A percentile compares a stretch with the other conserved stretches of the same genome.
phyloP scores from a whole-genome alignment of 2,797 vertebrate species.

The Cyprinella venusta region DNA sequence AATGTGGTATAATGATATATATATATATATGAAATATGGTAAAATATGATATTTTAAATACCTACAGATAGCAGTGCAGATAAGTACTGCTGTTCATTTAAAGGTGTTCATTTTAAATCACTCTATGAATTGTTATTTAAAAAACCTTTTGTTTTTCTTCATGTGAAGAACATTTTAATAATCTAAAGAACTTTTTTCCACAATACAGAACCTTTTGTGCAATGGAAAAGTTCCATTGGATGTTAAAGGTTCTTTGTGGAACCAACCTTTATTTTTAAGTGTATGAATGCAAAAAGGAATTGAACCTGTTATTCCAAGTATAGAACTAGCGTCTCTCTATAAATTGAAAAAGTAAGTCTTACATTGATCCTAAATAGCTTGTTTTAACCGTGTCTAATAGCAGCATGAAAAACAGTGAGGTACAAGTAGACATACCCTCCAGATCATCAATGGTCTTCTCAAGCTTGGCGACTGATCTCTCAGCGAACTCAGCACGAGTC shows the following conservation, averaged over 20 bases:
- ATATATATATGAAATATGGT: too few species aligned
- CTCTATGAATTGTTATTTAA: neutral
- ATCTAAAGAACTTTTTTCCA: neutral
- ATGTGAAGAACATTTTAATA: neutral
- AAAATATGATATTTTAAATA: neutral
- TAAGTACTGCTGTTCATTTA: neutral
- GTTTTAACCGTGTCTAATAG: conserved; percentile 6
- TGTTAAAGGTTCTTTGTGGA: neutral
- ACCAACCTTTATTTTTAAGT: neutral
- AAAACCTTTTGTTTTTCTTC: neutral
- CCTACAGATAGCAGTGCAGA: neutral
- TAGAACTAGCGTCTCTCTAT: too few species aligned
- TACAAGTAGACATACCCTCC: conserved; percentile 86
- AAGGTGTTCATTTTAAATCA: neutral
- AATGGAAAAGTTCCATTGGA: neutral
- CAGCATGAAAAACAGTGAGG: conserved; percentile 18
- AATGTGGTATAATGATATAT: too few species aligned
- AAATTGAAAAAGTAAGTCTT: neutral
- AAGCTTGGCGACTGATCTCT: conserved; percentile 98
- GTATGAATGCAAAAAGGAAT: neutral
- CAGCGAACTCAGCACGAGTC: conserved; percentile 97
- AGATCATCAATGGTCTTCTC: conserved; percentile 99
- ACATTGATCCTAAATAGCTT: neutral
- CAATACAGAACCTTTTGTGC: neutral
- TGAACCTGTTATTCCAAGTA: neutral